A percentile compares a stretch with the other conserved stretches of the same genome.
Conservation (phyloP, 1,140 invertebrate species). For the Plutomurus gul region DNA sequence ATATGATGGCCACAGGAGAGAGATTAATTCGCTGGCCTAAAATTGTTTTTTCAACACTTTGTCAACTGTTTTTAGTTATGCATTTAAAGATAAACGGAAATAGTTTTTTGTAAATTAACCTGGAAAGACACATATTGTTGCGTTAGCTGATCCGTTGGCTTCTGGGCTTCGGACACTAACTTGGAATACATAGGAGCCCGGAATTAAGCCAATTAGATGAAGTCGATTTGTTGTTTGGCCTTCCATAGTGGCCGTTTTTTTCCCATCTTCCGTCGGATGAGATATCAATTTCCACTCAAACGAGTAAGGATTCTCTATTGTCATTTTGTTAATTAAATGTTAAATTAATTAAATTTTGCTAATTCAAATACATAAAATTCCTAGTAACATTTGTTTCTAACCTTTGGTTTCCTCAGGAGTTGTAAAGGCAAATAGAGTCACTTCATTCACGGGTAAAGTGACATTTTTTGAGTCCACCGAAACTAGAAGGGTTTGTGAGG, state of each 20-base stretch:
- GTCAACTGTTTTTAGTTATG: slow-evolving; percentile 29
- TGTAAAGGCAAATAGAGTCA: slow-evolving; percentile 77
- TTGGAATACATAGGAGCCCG: slow-evolving; percentile 87
- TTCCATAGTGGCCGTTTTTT: slow-evolving; percentile 72
- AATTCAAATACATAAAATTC: slow-evolving; percentile 32
- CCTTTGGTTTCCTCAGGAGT: slow-evolving; percentile 73
- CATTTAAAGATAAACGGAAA: background rate
- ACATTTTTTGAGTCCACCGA: slow-evolving; percentile 74
- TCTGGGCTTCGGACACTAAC: slow-evolving; percentile 75
- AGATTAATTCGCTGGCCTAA: slow-evolving; percentile 85
- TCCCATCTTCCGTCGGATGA: slow-evolving; percentile 72
- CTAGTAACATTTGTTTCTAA: slow-evolving; percentile 34
- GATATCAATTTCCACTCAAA: slow-evolving; percentile 86
- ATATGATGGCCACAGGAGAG: slow-evolving; percentile 82
- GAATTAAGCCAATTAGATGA: slow-evolving; percentile 74
- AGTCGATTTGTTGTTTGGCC: slow-evolving; percentile 81
- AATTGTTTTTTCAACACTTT: too few relatives aligned
- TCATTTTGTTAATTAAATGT: too few relatives aligned
- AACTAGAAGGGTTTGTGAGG: slow-evolving; percentile 71
- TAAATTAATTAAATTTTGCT: slow-evolving; percentile 26
- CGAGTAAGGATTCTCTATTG: slow-evolving; percentile 73
- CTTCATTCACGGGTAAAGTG: slow-evolving; percentile 76
- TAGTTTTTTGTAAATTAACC: slow-evolving; percentile 61
- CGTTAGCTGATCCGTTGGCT: slow-evolving; percentile 80
- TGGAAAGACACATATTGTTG: slow-evolving; percentile 89